Evolutionary conservation across 37 sponge, comb jelly and placozoan species (phyloP).

Genomic region (Chondrosia reniformis): DNA sequence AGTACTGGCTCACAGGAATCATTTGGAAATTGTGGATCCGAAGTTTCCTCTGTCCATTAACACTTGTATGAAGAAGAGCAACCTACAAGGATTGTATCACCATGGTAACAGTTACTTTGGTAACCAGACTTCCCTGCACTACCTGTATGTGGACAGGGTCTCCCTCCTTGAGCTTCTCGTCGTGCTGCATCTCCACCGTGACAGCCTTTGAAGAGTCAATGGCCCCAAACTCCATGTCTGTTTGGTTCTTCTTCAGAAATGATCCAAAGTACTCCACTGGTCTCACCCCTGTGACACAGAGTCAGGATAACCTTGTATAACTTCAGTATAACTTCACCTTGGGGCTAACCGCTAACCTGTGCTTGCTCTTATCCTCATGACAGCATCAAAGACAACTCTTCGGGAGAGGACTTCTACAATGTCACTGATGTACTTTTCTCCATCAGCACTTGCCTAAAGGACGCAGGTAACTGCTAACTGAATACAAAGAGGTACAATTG

Average conservation of each 20-base stretch:
- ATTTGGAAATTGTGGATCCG: slow-evolving; percentile 92
- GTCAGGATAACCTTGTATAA: too few species aligned
- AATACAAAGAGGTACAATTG: too few species aligned
- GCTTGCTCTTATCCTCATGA: slow-evolving; percentile 87
- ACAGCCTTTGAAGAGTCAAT: slow-evolving; percentile 74
- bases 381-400: slow-evolving; percentile 75
- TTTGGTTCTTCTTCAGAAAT: slow-evolving; percentile 88
- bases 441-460: slow-evolving; percentile 75
- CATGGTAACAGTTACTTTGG: neutral
- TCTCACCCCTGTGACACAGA: slow-evolving; percentile 58
- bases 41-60: slow-evolving; percentile 73
- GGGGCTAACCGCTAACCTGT: slow-evolving; percentile 69
- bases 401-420: slow-evolving; percentile 39
- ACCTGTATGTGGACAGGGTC: slow-evolving; percentile 72
- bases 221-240: slow-evolving; percentile 90
- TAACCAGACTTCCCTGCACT: too few species aligned
- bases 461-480: too few species aligned
- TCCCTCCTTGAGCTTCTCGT: slow-evolving; percentile 91
- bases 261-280: slow-evolving; percentile 92
- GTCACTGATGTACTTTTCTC: slow-evolving; percentile 60
- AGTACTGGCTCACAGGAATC: slow-evolving; percentile 55
- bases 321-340: too few species aligned
- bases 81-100: slow-evolving; percentile 69
- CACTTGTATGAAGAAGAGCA: slow-evolving; percentile 88
- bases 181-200: slow-evolving; percentile 94